Conservation (phyloP, 2,797 vertebrate genomes). For the Melanitta fusca region DNA sequence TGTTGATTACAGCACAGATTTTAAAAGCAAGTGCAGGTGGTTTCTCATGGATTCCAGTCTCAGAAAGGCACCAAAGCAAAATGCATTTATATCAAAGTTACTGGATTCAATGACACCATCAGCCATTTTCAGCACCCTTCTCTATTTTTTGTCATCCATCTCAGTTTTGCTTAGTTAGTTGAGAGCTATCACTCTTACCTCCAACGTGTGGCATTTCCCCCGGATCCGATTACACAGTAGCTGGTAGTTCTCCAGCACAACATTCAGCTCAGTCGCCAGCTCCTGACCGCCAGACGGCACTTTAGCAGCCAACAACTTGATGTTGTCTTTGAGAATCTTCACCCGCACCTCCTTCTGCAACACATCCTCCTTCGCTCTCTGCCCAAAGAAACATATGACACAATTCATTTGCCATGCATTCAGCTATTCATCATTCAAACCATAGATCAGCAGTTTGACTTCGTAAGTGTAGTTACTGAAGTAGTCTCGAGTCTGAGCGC, state of each 20-base stretch:
- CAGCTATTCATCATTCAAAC: not conserved
- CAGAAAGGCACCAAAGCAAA: not conserved
- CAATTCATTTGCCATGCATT: rapidly evolving
- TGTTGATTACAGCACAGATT: not conserved
- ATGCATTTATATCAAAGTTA: not conserved
- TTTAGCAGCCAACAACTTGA: conserved; percentile 88
- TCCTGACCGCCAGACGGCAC: conserved; percentile 85
- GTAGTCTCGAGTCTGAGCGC: not conserved
- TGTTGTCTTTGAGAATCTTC: conserved; percentile 97
- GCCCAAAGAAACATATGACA: not conserved
- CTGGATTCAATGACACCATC: not conserved
- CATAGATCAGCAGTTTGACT: not conserved
- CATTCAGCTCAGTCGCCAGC: conserved; percentile 84
- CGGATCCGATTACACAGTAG: conserved; percentile 95
- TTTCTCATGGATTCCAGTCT: not conserved
- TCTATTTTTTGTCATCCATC: not conserved
- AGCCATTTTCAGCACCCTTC: not conserved
- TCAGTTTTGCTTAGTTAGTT: not conserved
- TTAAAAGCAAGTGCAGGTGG: not conserved
- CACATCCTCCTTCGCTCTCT: conserved; percentile 99
- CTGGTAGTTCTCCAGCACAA: conserved; percentile 92
- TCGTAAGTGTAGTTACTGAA: not conserved
- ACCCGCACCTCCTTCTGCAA: conserved; percentile 97
- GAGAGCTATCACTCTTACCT: conserved; percentile 80
- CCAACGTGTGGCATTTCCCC: conserved; percentile 95